These are phyloP conservation scores for Hybognathus amarus DNA, from an alignment of 2,797 vertebrate genomes.

Conservation along the genomic window DNA sequence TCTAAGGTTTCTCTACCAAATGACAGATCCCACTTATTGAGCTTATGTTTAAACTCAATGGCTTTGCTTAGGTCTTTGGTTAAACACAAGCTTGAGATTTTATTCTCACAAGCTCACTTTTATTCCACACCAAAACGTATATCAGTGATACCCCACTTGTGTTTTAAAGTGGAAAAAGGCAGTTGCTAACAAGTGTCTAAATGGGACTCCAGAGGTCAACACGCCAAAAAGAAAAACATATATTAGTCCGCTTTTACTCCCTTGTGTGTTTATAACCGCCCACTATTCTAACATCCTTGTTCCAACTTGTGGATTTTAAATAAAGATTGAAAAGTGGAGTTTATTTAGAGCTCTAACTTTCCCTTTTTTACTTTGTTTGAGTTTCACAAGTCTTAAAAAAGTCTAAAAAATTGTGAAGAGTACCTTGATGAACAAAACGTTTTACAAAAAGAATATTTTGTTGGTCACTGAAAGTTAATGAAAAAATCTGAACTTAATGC, in stretches of 20 bases:
- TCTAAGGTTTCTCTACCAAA: background rate
- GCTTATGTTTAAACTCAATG: background rate
- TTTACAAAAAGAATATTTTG: background rate
- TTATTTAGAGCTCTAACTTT: background rate
- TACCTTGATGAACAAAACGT: background rate
- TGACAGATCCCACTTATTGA: background rate
- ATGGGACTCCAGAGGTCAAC: background rate
- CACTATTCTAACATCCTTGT: background rate
- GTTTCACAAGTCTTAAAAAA: background rate
- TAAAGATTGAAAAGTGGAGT: background rate
- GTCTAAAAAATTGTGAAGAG: background rate
- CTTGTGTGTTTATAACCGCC: background rate
- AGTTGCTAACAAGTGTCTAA: too few species aligned
- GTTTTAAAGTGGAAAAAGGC: background rate
- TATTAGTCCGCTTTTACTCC: background rate
- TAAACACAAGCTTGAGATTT: background rate
- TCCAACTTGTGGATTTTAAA: background rate
- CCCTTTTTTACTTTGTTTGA: background rate
- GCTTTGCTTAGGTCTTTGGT: background rate
- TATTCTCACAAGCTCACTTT: background rate
- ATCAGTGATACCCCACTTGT: background rate
- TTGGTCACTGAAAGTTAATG: too few species aligned
- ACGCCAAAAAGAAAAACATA: background rate
- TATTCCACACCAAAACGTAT: background rate
- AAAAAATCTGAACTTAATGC: background rate